These are phyloP conservation scores for Minunthozetes semirufus DNA, from an alignment of 2,888 invertebrate genomes.

Conservation along the genomic window DNA sequence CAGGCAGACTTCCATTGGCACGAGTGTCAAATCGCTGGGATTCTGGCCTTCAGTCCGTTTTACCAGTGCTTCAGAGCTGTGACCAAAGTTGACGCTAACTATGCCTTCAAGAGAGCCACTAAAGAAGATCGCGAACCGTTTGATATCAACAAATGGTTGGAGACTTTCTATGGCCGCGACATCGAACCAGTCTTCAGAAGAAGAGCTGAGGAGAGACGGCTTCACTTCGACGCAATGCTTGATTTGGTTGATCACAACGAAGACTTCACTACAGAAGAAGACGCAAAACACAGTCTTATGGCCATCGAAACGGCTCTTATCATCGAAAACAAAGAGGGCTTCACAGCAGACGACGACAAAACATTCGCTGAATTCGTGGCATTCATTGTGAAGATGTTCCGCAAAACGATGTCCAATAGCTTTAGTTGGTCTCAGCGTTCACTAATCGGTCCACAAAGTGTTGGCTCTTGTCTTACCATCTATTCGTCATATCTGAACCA, in stretches of 20 bases:
- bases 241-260: not conserved
- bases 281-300: not conserved
- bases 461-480: not conserved
- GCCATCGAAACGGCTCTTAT: slow-evolving; percentile 6
- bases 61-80: not conserved
- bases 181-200: not conserved
- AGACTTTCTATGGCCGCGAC: not conserved
- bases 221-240: not conserved
- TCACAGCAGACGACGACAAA: not conserved
- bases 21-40: not conserved
- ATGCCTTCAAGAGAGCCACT: not conserved
- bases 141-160: not conserved
- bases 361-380: not conserved
- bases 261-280: not conserved
- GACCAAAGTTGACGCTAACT: not conserved
- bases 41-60: not conserved
- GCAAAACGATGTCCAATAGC: not conserved
- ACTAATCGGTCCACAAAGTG: not conserved
- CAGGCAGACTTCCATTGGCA: not conserved
- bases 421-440: not conserved
- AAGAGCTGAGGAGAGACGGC: not conserved
- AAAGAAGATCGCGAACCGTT: not conserved
- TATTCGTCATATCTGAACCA: not conserved
- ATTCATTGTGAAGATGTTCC: not conserved
- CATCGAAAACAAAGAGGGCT: not conserved